Evolutionary conservation across 2,888 invertebrate species (phyloP).

Genomic region (Phengaris alcon): DNA sequence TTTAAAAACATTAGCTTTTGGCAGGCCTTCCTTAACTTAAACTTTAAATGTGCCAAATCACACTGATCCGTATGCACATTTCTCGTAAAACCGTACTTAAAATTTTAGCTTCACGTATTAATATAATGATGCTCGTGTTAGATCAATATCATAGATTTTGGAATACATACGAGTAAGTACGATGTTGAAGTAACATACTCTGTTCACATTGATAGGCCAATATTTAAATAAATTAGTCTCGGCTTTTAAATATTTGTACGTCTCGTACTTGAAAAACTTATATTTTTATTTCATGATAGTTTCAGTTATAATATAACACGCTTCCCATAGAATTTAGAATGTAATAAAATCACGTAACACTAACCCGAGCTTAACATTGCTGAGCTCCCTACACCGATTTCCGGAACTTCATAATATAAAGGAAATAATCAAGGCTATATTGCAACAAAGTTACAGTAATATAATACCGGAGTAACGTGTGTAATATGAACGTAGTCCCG

Average conservation of each 20-base stretch:
- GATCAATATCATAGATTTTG: neutral
- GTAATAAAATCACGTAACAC: constrained; percentile 30
- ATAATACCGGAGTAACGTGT: constrained; percentile 64
- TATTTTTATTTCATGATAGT: neutral
- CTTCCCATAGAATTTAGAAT: neutral
- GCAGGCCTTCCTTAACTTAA: too few relatives aligned
- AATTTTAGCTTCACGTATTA: too few relatives aligned
- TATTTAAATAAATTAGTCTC: neutral
- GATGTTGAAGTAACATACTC: neutral
- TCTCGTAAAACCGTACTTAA: too few relatives aligned
- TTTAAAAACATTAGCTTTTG: too few relatives aligned
- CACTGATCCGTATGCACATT: too few relatives aligned
- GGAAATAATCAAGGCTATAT: constrained; percentile 72
- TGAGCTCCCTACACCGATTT: constrained; percentile 53
- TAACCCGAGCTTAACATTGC: constrained; percentile 64
- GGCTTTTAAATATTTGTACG: neutral
- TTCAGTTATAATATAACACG: neutral
- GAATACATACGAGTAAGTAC: neutral
- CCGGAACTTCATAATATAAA: constrained; percentile 49
- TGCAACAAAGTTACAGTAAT: constrained; percentile 64
- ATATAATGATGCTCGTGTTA: neutral
- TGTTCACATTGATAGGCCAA: neutral
- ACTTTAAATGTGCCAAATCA: too few relatives aligned
- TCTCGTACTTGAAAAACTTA: neutral
- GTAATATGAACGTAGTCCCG: constrained; percentile 62